phyloP scores from a whole-genome alignment of 2,113 vertebrate genomes.

The Lepus timidus region DNA sequence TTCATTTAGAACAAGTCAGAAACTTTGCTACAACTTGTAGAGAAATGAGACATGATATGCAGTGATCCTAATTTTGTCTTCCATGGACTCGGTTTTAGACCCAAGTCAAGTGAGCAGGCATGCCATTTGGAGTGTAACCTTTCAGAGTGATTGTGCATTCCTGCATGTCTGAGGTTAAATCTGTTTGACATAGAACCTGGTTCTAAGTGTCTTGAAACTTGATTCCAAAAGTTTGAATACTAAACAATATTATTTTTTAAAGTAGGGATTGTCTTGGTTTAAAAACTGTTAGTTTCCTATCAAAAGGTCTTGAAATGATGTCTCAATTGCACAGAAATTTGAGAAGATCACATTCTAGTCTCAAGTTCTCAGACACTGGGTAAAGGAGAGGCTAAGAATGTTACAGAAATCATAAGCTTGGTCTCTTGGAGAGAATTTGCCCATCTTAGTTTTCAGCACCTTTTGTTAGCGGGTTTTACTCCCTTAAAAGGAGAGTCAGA shows the following conservation, averaged over 20 bases:
- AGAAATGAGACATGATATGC: neutral
- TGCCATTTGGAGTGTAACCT: slow-evolving; percentile 36
- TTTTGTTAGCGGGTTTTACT: slow-evolving; percentile 75
- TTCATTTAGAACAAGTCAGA: slow-evolving; percentile 49
- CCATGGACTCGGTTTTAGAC: neutral
- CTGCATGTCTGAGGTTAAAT: slow-evolving; percentile 79
- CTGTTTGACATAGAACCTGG: slow-evolving; percentile 68
- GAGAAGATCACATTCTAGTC: slow-evolving; percentile 83
- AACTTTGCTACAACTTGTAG: neutral
- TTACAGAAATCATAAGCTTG: slow-evolving; percentile 78
- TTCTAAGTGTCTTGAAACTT: slow-evolving; percentile 70
- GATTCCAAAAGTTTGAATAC: slow-evolving; percentile 78
- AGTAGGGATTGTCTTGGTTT: slow-evolving; percentile 77
- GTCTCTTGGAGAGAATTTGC: slow-evolving; percentile 72
- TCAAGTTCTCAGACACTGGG: slow-evolving; percentile 87
- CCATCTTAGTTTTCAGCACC: slow-evolving; percentile 80
- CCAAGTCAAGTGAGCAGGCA: neutral
- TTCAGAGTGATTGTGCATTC: slow-evolving; percentile 73
- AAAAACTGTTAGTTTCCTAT: slow-evolving; percentile 81
- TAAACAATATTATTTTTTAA: slow-evolving; percentile 71
- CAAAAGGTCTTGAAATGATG: slow-evolving; percentile 78
- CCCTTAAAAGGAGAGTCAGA: slow-evolving; percentile 65
- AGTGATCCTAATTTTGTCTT: slow-evolving; percentile 24
- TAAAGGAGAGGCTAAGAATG: slow-evolving; percentile 84
- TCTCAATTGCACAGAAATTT: slow-evolving; percentile 82